Percentiles rank a stretch among this genome's conserved stretches.
Conservation (phyloP, 2,113 vertebrate species). For the Ictidomys tridecemlineatus region DNA sequence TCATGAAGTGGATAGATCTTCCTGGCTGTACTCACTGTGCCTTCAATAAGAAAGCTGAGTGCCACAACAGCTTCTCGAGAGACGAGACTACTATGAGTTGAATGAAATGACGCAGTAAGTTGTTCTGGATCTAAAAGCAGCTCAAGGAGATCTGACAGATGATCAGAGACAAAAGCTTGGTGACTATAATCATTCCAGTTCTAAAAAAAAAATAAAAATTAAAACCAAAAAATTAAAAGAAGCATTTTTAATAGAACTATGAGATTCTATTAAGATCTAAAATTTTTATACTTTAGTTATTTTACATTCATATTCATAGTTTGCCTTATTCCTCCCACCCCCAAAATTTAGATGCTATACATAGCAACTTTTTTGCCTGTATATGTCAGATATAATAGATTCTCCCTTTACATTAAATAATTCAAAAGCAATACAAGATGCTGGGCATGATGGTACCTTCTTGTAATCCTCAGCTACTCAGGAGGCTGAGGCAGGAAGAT, state of each 20-base stretch:
- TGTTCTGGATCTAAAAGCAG: conserved; percentile 95
- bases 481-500: too few relatives aligned
- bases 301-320: conserved; percentile 16
- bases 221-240: not conserved
- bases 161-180: conserved; percentile 91
- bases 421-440: conserved; percentile 39
- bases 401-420: conserved; percentile 24
- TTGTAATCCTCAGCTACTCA: too few relatives aligned
- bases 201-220: conserved; percentile 81
- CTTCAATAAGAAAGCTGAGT: conserved; percentile 95
- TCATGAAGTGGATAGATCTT: conserved; percentile 90
- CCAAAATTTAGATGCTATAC: conserved; percentile 5
- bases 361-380: not conserved
- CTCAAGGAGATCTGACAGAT: conserved; percentile 93
- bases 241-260: conserved; percentile 3
- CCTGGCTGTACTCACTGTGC: conserved; percentile 84
- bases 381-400: not conserved
- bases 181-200: conserved; percentile 98
- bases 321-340: not conserved
- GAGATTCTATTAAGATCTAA: conserved; percentile 5
- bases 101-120: conserved; percentile 90
- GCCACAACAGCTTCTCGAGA: conserved; percentile 90
- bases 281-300: conserved; percentile 48
- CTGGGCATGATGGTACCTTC: too few relatives aligned
- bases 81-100: conserved; percentile 87